Percentiles rank a stretch among this genome's conserved stretches.
Evolutionary conservation across 2,113 vertebrate genomes (phyloP).

Genomic region (Lophura nycthemera): DNA sequence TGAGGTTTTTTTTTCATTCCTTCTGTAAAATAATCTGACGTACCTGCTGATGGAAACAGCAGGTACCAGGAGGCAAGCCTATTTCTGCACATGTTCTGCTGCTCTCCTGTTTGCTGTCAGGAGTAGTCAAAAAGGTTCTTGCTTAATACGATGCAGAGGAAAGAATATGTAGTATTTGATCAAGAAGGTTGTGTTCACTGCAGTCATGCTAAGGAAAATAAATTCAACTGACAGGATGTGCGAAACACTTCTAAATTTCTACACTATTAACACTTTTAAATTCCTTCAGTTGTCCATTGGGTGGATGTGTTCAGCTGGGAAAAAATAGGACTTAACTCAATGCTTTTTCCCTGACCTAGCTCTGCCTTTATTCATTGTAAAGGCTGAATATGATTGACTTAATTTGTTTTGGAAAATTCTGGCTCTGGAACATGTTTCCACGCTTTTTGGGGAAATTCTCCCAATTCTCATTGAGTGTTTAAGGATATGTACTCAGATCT

Average conservation of each 20-base stretch:
- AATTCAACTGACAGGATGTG: neutral
- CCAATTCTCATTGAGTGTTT: neutral
- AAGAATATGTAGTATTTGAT: neutral
- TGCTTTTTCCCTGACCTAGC: neutral
- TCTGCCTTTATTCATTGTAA: slow-evolving; percentile 4
- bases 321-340: neutral
- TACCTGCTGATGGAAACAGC: neutral
- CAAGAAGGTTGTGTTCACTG: neutral
- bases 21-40: neutral
- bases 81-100: neutral
- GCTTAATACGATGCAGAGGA: neutral
- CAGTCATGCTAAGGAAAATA: neutral
- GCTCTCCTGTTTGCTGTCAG: neutral
- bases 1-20: neutral
- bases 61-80: neutral
- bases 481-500: neutral
- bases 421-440: neutral
- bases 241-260: neutral
- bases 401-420: neutral
- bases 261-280: neutral
- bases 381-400: neutral
- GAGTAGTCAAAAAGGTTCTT: neutral
- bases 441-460: neutral
- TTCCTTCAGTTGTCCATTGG: neutral
- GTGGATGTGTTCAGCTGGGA: neutral